Base-by-base conservation (phyloP, 2,888 invertebrate species). In the Synanthedon tipuliformis region DNA sequence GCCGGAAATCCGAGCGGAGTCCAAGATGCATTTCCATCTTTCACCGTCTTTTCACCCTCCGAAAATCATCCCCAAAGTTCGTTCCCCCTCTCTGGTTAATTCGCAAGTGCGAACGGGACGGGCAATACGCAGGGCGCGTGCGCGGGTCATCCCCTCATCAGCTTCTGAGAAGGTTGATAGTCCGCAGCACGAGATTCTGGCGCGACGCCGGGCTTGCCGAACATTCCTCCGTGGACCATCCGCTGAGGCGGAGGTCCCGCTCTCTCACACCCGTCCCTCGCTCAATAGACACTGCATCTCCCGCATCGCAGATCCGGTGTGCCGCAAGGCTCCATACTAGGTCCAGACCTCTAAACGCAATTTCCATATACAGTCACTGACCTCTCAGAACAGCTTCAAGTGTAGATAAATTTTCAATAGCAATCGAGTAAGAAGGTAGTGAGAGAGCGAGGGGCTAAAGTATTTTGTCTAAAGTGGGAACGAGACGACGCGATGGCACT, bases 11-110 rank as follows among this genome's bases (percentile, higher is more conserved):
- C 84, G 85, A 83, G 79, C 83, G 72, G 72, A 80, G 79, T 81
- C 76, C 78, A 78, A 84, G 83, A 86, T 87, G 86, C 85, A 87
- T 83, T 86, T 85, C 85, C 85, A 85, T 84, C 83, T 82, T 83
- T 81, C 83, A 80, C 75, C 80, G 82, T 82, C 81, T 82, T 76
- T 78, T 80, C 84, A 85, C 86, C 86, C 86, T 84, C 81, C 83
- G 76, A 79, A 81, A 69, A 79, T 75, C 82, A 78, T 82, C 85
- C 85, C 83, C 66, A 78, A 79, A 78, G 69, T 75, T 75, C 66
- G 63, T 66, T 69, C 67, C 68, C 74, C 66, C 66, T 73, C 73
- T 68, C 68, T 64, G 56, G 68, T 59, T 61, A 27, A 54, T 58
- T 56, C 61, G 58, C 61, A 71, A 58, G 78, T 66, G 71, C 64